These are phyloP conservation scores for Timema podura DNA, from an alignment of 2,888 invertebrate genomes.

Conservation along the genomic window DNA sequence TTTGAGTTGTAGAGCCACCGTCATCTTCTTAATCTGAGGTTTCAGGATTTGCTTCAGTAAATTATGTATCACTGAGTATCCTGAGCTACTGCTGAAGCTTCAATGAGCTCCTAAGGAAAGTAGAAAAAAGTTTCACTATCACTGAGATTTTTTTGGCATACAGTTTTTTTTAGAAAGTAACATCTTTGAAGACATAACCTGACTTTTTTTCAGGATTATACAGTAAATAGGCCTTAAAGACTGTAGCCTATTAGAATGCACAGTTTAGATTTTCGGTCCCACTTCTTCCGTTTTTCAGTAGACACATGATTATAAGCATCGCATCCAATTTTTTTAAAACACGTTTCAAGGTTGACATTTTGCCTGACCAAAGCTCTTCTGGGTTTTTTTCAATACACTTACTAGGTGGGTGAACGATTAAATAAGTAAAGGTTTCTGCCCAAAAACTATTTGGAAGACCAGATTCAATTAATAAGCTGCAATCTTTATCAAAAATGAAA, in stretches of 20 bases:
- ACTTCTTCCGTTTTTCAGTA: not conserved
- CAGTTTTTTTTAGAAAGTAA: not conserved
- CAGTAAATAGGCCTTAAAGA: not conserved
- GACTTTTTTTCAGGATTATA: not conserved
- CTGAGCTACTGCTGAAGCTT: not conserved
- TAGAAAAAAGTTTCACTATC: not conserved
- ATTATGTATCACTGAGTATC: not conserved
- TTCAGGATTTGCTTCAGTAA: not conserved
- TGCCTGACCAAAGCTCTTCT: not conserved
- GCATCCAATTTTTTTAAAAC: not conserved
- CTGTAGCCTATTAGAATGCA: not conserved
- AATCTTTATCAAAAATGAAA: not conserved
- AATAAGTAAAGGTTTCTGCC: not conserved
- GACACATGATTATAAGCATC: not conserved
- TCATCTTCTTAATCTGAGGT: not conserved
- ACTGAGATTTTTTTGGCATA: not conserved
- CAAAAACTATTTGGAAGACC: not conserved
- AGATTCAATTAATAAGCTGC: not conserved
- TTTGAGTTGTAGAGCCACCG: not conserved
- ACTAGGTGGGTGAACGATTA: not conserved
- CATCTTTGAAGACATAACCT: not conserved
- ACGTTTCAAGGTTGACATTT: not conserved
- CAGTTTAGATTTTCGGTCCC: not conserved
- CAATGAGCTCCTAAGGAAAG: not conserved
- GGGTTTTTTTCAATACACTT: not conserved